Evolutionary conservation across 64 coral and sea anemone genomes (phyloP), one percentile per base, ranked within the genome.

Genomic region (Montipora foliosa): DNA sequence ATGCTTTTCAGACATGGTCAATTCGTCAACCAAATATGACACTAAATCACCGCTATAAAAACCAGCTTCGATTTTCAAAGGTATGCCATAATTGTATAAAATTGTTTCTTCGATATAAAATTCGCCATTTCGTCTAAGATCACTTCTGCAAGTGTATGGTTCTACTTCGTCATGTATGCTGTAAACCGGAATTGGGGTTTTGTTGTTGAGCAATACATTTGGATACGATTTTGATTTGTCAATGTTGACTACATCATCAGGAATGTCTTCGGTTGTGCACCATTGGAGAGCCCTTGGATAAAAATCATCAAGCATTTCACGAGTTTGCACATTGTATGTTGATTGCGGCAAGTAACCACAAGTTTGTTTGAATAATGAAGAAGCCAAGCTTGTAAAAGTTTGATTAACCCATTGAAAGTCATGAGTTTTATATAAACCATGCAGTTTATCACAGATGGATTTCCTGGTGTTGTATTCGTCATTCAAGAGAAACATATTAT

Each of bases 401-500:
- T 49, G 61, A 87, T 49, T 67, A 45, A 7, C 44, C 47, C 58
- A 67, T 37, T 15, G 37, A 47, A 22, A 87, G 73, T n/a, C 62
- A 52, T 88, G 44, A 75, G 49, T 73, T 73, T 52, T 51, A 53
- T 44, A 55, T 75, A 4, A 49, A 49, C 59, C 17, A 13, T 21
- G 50, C 20, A 88, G 48, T 13, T 74, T 74, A 5, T 29, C 24
- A 10, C 70, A 21, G 4, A 74, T 24, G 6, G 22, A n/a, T 73
- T 73, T 73, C 0, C 70, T 20, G 0, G 25, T 22, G 9, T 73
- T 2, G 25, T 22, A 73, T 5, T 87, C 83, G 16, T 87, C 29
- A n/a, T 87, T 87, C 10, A 87, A 16, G 0, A 87, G 37, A 21
- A 12, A 67, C 83, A 87, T 87, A 25, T 87, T 87, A 0, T 68